Evolutionary conservation across 1,140 invertebrate species (phyloP).

Genomic region (Schlechtendalia chinensis): DNA sequence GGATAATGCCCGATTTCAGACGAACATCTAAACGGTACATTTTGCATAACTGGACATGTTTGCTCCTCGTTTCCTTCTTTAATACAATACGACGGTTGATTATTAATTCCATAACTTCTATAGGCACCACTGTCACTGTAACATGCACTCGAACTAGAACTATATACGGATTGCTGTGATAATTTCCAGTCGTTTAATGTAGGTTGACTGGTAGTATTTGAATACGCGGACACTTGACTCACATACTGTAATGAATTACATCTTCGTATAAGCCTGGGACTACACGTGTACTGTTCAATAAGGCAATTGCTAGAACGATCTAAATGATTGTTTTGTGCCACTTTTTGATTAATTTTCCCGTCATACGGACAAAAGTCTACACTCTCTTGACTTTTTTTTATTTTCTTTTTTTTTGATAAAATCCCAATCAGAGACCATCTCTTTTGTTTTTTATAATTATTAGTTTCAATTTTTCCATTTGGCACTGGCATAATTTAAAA

Average conservation of each 20-base stretch:
- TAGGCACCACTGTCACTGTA: constrained; percentile 16
- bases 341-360: constrained; percentile 38
- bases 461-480: constrained; percentile 10
- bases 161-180: constrained; percentile 33
- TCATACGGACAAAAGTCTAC: constrained; percentile 40
- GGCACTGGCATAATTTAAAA: constrained; percentile 22
- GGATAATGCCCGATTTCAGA: constrained; percentile 19
- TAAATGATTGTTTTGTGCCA: constrained; percentile 12
- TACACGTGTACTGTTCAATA: constrained; percentile 33
- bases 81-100: not conserved
- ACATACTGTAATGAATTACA: constrained; percentile 34
- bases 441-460: constrained; percentile 32
- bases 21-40: not conserved
- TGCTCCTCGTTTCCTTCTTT: not conserved
- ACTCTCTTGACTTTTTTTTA: constrained; percentile 36
- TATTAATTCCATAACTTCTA: constrained; percentile 1
- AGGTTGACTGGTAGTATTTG: not conserved
- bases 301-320: not conserved
- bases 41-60: not conserved
- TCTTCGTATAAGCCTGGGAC: constrained; percentile 35
- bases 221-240: not conserved
- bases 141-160: constrained; percentile 10
- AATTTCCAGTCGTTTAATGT: constrained; percentile 6
- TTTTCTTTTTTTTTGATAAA: constrained; percentile 45
- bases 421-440: constrained; percentile 28